phyloP scores from a whole-genome alignment of 2,888 invertebrate genomes.

The Limnephilus rhombicus region DNA sequence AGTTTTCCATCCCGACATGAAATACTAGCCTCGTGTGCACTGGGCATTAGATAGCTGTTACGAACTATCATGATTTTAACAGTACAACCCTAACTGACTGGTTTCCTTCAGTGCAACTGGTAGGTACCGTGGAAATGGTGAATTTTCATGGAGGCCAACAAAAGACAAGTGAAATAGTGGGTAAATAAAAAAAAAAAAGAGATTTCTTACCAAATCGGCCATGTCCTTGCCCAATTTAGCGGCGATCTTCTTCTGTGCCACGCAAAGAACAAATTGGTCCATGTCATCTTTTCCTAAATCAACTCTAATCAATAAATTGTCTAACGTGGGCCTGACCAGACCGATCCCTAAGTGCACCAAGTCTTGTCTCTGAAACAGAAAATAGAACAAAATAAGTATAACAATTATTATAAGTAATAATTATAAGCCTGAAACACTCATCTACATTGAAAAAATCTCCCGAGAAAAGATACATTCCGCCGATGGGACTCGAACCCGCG shows the following conservation, averaged over 20 bases:
- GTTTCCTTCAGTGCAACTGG: too few species aligned
- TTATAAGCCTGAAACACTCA: too few species aligned
- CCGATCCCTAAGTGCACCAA: conserved; percentile 91
- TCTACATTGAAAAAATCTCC: too few species aligned
- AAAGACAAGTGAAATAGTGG: conserved; percentile 16
- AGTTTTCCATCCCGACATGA: too few species aligned
- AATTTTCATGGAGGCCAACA: not conserved
- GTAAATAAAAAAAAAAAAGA: not conserved
- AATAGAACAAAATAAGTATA: not conserved
- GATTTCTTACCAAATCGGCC: conserved; percentile 87
- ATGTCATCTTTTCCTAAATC: conserved; percentile 93
- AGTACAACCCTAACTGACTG: too few species aligned
- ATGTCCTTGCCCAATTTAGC: conserved; percentile 92
- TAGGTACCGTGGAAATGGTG: too few species aligned
- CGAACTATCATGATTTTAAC: too few species aligned
- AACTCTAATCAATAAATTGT: conserved; percentile 91
- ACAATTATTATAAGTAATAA: too few species aligned
- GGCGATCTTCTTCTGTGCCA: conserved; percentile 94
- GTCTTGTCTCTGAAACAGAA: conserved; percentile 87
- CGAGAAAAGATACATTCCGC: too few species aligned
- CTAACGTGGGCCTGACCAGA: conserved; percentile 89
- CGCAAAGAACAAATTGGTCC: conserved; percentile 95
- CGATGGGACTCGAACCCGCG: too few species aligned
- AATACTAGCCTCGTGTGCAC: too few species aligned
- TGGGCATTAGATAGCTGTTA: too few species aligned